A percentile compares a stretch with the other conserved stretches of the same genome.
phyloP scores from a whole-genome alignment of 2,797 vertebrate species.

The Vireo griseus region DNA sequence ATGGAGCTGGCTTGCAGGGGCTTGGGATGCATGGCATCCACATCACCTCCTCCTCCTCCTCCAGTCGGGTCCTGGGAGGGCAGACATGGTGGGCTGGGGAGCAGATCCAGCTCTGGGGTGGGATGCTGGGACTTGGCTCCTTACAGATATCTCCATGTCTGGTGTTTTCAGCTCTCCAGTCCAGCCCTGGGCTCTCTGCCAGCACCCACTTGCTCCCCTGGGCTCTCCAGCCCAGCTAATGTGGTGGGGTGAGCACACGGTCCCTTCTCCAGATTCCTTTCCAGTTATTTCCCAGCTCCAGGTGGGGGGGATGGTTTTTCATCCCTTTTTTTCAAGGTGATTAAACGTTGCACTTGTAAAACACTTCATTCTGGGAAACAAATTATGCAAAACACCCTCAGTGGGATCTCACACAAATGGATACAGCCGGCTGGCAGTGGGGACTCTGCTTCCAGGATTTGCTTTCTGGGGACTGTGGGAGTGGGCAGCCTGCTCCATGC shows the following conservation, averaged over 20 bases:
- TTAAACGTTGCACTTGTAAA: conserved; percentile 28
- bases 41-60: not conserved
- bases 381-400: conserved; percentile 13
- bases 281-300: not conserved
- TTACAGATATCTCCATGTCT: fast-evolving
- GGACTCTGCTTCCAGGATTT: not conserved
- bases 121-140: not conserved
- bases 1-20: not conserved
- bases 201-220: not conserved
- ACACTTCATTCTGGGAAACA: conserved; percentile 17
- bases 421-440: not conserved
- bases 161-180: not conserved
- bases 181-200: not conserved
- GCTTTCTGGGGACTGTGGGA: not conserved
- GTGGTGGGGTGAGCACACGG: fast-evolving
- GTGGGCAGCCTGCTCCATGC: not conserved
- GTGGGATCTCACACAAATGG: not conserved
- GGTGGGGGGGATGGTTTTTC: not conserved
- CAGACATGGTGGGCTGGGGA: fast-evolving
- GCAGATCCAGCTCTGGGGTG: not conserved
- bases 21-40: not conserved
- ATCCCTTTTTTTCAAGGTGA: conserved; percentile 17
- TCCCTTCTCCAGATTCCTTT: not conserved
- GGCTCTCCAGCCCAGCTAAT: not conserved
- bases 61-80: not conserved